Evolutionary conservation across 1,140 invertebrate genomes (phyloP).

Genomic region (Chironomus striatipennis): DNA sequence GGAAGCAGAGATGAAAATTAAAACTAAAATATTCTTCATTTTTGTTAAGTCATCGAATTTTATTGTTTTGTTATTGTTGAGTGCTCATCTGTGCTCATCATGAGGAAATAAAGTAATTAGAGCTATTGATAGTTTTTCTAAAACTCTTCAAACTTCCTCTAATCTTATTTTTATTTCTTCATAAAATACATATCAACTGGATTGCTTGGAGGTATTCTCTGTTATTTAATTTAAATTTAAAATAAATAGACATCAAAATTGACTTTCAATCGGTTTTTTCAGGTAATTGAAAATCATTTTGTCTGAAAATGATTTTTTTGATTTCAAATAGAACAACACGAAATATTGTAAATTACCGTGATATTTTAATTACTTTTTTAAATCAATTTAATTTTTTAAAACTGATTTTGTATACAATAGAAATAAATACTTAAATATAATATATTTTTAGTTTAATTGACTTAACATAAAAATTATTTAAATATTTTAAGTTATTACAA

Average conservation of each 20-base stretch:
- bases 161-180: neutral
- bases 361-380: too few relatives aligned
- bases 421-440: too few relatives aligned
- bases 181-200: neutral
- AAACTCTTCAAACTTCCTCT: constrained; percentile 3
- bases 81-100: constrained; percentile 6
- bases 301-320: neutral
- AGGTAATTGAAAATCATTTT: neutral
- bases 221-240: neutral
- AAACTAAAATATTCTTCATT: neutral
- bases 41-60: neutral
- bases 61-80: constrained; percentile 14
- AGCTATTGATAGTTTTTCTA: constrained; percentile 2
- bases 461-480: too few relatives aligned
- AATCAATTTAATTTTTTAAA: too few relatives aligned
- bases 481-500: too few relatives aligned
- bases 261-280: neutral
- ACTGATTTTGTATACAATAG: too few relatives aligned
- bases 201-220: neutral
- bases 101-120: constrained; percentile 3
- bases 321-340: neutral
- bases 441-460: too few relatives aligned
- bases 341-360: too few relatives aligned
- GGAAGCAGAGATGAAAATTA: too few relatives aligned
- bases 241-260: neutral